Base-by-base conservation (phyloP, 2,797 vertebrate species). In the Eulemur coronatus region DNA sequence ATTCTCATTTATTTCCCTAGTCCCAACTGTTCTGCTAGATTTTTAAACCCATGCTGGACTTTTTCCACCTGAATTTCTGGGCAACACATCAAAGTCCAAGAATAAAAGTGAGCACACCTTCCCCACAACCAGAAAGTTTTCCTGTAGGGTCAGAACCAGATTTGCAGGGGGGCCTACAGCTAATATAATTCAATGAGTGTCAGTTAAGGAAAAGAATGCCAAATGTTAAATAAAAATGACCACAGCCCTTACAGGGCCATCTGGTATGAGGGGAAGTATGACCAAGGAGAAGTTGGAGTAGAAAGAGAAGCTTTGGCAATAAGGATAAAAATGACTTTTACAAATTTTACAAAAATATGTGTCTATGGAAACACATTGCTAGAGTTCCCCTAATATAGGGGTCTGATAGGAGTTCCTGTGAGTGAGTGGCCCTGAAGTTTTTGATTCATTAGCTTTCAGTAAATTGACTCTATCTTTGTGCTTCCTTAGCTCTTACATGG, bases 11-110 rank as follows among this genome's bases (percentile, higher is more conserved):
- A 65, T 91, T 92, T 97, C 41, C 46, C 41, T 9, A n/a, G 41
- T 69, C 61, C 57, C 75, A 87, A 15, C 41, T 82, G 76, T 92
- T 93, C 70, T 63, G 41, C 75, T 91, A 41, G 84, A 92, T 91
- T 61, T 96, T 96, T 78, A 95, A 91, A 89, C 59, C 59, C n/a
- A 26, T n/a, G 33, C 67, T 92, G 79, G 52, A 87, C 26, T 55
- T 70, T 80, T 87, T 93, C 89, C 57, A 81, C 87, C 84, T 89
- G 75, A 95, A 91, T 96, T 96, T 96, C 70, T 76, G 91, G 84
- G 91, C 46, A 84, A 24, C 17, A 52, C 52, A 50, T 90, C 69
- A 89, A 73, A 63, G 85, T 95, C 69, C 55, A 93, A 94, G 82
- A 97, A 95, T 93, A 95, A 93, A 96, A 92, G 33, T 78, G 63